A percentile compares a stretch with the other conserved stretches of the same genome.
Conservation (phyloP, 1,140 invertebrate genomes). For the Ips typographus region DNA sequence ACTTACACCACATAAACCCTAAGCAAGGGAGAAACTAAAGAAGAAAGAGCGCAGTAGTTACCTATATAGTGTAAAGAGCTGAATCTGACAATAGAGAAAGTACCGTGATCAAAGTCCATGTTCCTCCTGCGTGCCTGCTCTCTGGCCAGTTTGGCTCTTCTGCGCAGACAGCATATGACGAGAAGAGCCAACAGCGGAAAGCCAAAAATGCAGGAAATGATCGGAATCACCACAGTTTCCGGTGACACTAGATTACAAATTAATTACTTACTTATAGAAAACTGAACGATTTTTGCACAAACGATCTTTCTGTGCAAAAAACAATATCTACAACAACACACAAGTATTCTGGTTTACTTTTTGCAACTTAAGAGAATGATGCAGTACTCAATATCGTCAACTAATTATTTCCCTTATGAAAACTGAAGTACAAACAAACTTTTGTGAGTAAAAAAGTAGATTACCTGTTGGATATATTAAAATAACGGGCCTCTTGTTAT, state of each 20-base stretch:
- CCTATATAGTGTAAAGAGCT: constrained; percentile 71
- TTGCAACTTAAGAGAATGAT: no score
- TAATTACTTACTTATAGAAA: no score
- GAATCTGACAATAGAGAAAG: constrained; percentile 75
- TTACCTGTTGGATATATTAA: constrained; percentile 61
- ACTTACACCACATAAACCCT: background rate
- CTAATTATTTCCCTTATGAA: no score
- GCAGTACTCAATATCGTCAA: no score
- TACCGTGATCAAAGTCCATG: constrained; percentile 75
- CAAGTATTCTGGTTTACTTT: no score
- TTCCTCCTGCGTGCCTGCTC: constrained; percentile 75
- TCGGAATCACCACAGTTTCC: constrained; percentile 84
- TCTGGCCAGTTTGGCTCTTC: constrained; percentile 78
- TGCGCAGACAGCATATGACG: constrained; percentile 81
- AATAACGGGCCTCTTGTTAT: constrained; percentile 56
- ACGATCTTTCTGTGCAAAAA: no score
- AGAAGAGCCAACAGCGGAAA: constrained; percentile 81
- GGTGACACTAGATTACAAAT: constrained; percentile 70
- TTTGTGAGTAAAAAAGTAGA: background rate
- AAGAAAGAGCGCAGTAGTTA: constrained; percentile 53
- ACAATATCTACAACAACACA: no score
- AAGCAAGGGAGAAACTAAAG: constrained; percentile 14
- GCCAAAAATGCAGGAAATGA: constrained; percentile 85
- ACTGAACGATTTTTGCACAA: no score
- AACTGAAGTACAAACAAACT: no score